These are phyloP conservation scores for Carcinoscorpius rotundicauda DNA, from an alignment of 1,140 invertebrate genomes.

Conservation along the genomic window DNA sequence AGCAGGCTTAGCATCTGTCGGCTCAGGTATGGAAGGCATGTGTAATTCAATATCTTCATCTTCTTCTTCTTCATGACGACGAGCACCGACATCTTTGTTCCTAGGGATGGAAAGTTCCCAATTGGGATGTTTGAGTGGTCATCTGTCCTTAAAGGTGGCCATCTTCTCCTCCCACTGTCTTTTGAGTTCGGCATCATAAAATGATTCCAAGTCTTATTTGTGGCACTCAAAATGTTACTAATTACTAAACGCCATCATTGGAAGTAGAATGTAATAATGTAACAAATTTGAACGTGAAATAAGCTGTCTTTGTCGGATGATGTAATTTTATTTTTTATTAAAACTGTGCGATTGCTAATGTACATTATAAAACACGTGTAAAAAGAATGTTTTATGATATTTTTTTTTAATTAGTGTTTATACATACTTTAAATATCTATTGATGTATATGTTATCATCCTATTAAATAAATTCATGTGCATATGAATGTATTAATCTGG, in stretches of 20 bases:
- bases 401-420: no score
- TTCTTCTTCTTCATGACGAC: slow-evolving; percentile 13
- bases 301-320: no score
- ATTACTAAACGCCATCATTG: neutral
- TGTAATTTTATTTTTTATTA: neutral
- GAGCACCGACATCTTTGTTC: slow-evolving; percentile 24
- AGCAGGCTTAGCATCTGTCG: neutral
- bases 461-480: no score
- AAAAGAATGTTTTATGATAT: neutral
- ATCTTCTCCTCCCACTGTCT: slow-evolving; percentile 24
- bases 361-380: neutral
- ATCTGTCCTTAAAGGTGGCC: slow-evolving; percentile 24
- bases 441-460: no score
- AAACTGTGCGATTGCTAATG: neutral
- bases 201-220: slow-evolving; percentile 25
- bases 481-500: no score
- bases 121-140: slow-evolving; percentile 14
- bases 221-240: neutral
- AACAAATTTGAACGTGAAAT: neutral
- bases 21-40: neutral
- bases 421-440: no score
- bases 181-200: slow-evolving; percentile 17
- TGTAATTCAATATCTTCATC: slow-evolving; percentile 8
- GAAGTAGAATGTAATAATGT: neutral
- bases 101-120: slow-evolving; percentile 25